Percentiles rank a stretch among this genome's conserved stretches.
Conservation (phyloP, 2,113 vertebrate genomes). For the Phyllopteryx taeniolatus region DNA sequence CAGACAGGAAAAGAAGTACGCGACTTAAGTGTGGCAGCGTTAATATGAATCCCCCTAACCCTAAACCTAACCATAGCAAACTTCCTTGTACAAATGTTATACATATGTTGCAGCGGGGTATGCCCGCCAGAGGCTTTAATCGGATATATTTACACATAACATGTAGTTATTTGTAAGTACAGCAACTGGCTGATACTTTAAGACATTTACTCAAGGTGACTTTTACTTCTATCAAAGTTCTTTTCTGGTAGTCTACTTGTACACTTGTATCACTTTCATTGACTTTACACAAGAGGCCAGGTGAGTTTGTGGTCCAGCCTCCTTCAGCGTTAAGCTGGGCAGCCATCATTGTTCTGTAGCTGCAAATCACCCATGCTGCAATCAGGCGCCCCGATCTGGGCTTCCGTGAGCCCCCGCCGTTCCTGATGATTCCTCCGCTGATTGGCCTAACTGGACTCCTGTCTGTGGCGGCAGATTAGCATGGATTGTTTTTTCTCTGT, state of each 20-base stretch:
- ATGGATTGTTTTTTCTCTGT: constrained; percentile 74
- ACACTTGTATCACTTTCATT: background rate
- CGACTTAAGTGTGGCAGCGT: too few species aligned
- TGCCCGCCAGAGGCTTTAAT: too few species aligned
- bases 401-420: constrained; percentile 68
- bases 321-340: constrained; percentile 68
- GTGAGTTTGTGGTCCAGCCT: constrained; percentile 50
- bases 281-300: constrained; percentile 49
- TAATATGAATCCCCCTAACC: too few species aligned
- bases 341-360: constrained; percentile 70
- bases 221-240: background rate
- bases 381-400: constrained; percentile 67
- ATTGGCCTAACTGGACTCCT: constrained; percentile 79
- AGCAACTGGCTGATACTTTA: too few species aligned
- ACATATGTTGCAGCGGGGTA: too few species aligned
- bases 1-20: too few species aligned
- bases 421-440: constrained; percentile 76
- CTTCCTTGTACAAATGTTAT: too few species aligned
- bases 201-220: too few species aligned
- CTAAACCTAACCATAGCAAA: too few species aligned
- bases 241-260: background rate
- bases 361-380: constrained; percentile 76
- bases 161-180: too few species aligned
- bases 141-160: too few species aligned
- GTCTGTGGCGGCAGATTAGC: constrained; percentile 73